Conservation (phyloP, 2,888 invertebrate genomes). For the Phasia obesa region DNA sequence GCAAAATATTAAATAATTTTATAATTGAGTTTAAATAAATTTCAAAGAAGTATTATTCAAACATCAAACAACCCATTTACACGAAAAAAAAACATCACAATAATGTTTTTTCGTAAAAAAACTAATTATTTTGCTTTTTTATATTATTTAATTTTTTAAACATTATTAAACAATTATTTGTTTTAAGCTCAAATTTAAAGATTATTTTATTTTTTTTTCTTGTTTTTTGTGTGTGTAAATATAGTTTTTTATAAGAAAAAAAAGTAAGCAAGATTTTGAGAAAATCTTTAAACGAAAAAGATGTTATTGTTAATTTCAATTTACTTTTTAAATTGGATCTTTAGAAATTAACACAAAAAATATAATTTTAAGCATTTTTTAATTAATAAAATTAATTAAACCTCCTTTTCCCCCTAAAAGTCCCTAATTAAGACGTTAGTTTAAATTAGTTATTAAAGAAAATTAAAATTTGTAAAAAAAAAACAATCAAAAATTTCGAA, state of each 20-base stretch:
- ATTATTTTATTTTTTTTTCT: constrained; percentile 39
- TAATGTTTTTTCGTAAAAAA: constrained; percentile 35
- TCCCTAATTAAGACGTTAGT: constrained; percentile 60
- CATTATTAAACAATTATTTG: constrained; percentile 14
- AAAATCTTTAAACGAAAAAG: constrained; percentile 56
- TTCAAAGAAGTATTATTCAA: constrained; percentile 64
- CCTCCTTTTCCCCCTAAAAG: not conserved
- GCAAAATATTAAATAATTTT: constrained; percentile 41
- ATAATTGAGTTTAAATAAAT: constrained; percentile 50
- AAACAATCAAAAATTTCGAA: not conserved
- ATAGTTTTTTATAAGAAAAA: constrained; percentile 43
- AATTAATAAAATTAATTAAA: constrained; percentile 59
- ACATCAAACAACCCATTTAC: constrained; percentile 28
- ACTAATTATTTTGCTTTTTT: constrained; percentile 41
- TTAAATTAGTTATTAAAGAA: constrained; percentile 64
- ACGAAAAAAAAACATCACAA: constrained; percentile 40
- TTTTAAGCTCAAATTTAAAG: constrained; percentile 66
- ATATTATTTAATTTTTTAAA: constrained; percentile 24
- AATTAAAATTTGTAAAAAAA: constrained; percentile 25
- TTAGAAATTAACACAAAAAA: constrained; percentile 27
- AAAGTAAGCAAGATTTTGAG: constrained; percentile 52
- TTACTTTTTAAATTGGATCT: constrained; percentile 50
- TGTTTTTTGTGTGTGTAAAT: no score
- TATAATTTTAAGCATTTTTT: constrained; percentile 57
- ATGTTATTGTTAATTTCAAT: constrained; percentile 65